Percentiles rank a stretch among this genome's conserved stretches.
phyloP scores from a whole-genome alignment of 2,113 vertebrate genomes.

The Meriones unguiculatus region DNA sequence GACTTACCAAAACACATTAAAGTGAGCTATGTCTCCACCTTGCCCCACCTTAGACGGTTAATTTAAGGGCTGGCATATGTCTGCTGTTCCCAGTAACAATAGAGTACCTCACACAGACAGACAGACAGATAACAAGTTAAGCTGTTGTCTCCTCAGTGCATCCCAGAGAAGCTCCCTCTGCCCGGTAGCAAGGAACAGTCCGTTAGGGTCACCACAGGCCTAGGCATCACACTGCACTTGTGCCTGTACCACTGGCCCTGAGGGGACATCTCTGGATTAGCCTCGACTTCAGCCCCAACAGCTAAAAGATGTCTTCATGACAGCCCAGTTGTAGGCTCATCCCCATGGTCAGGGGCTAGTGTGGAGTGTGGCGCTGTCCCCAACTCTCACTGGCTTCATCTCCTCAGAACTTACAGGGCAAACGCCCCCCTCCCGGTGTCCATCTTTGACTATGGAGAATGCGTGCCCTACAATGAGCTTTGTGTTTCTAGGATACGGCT shows the following conservation, averaged over 20 bases:
- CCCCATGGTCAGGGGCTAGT: background rate
- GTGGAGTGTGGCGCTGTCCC: background rate
- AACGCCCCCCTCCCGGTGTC: background rate
- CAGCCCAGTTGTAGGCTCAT: background rate
- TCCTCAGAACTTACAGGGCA: background rate
- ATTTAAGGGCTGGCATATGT: background rate
- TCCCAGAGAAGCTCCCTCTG: no score
- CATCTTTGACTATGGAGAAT: background rate
- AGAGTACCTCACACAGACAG: background rate
- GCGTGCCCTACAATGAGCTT: accelerated
- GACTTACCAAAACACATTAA: background rate
- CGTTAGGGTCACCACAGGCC: no score
- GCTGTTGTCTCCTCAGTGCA: background rate
- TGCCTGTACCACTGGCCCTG: background rate
- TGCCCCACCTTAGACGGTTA: no score
- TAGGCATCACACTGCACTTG: background rate
- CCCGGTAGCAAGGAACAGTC: accelerated
- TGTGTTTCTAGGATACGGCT: background rate
- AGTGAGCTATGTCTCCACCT: background rate
- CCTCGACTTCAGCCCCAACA: background rate
- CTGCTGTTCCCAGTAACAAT: background rate
- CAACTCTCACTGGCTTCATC: background rate
- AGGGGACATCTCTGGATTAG: background rate
- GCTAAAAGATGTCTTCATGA: background rate
- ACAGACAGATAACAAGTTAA: no score